Conservation (phyloP, 1,140 invertebrate species). For the Zaprionus lachaisei region DNA sequence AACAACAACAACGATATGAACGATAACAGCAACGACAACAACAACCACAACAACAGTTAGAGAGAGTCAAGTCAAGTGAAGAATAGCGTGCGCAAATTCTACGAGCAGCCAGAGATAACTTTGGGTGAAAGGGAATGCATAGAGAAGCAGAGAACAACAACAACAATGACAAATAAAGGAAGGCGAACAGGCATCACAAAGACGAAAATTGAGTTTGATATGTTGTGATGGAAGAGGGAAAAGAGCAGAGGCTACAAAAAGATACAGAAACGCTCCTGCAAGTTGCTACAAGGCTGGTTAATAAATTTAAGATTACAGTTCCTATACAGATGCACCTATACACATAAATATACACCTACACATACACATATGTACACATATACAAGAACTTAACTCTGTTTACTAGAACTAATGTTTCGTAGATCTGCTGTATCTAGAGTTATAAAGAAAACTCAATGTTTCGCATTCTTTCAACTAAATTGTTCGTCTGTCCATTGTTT, state of each 20-base stretch:
- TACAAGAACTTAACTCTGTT: background rate
- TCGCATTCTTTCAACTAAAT: too few species aligned
- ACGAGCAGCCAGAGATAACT: constrained; percentile 19
- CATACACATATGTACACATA: background rate
- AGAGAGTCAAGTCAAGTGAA: constrained; percentile 17
- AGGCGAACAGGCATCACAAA: constrained; percentile 11
- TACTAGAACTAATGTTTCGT: background rate
- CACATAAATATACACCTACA: background rate
- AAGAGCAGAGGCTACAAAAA: background rate
- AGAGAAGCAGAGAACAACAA: constrained; percentile 17
- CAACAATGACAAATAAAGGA: background rate
- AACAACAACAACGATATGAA: constrained; percentile 23
- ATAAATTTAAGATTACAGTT: background rate
- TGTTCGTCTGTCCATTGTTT: too few species aligned
- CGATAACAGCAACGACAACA: constrained; percentile 30
- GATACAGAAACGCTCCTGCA: background rate
- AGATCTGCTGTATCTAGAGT: background rate
- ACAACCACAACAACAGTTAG: constrained; percentile 26
- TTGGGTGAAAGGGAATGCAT: constrained; percentile 16
- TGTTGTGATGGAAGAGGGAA: constrained; percentile 10
- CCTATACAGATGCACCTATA: background rate
- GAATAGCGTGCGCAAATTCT: constrained; percentile 15
- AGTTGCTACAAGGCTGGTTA: background rate
- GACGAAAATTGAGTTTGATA: constrained; percentile 5
- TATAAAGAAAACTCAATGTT: background rate